Percentiles rank a stretch among this genome's conserved stretches.
These are phyloP conservation scores for Lordiphosa collinella DNA, from an alignment of 1,140 invertebrate genomes.

Conservation along the genomic window DNA sequence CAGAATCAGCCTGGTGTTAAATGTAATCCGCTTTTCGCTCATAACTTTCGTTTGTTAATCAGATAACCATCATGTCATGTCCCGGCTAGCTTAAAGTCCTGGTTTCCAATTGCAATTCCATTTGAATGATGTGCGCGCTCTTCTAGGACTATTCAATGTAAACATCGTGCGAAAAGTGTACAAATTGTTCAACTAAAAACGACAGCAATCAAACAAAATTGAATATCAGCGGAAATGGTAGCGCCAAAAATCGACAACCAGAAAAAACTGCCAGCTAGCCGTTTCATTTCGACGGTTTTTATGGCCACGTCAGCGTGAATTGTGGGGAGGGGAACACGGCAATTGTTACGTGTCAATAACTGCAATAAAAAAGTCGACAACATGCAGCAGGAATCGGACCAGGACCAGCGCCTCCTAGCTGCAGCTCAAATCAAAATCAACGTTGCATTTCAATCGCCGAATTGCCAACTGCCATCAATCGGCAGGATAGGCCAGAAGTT, in stretches of 20 bases:
- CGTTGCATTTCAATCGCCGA: slow-evolving; percentile 75
- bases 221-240: slow-evolving; percentile 69
- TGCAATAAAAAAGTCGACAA: slow-evolving; percentile 58
- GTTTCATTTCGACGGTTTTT: too few species aligned
- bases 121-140: slow-evolving; percentile 38
- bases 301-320: slow-evolving; percentile 39
- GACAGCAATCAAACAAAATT: slow-evolving; percentile 75
- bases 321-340: slow-evolving; percentile 33
- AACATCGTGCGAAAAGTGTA: slow-evolving; percentile 63
- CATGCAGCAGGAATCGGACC: slow-evolving; percentile 25
- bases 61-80: too few species aligned
- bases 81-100: too few species aligned
- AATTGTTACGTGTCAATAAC: slow-evolving; percentile 77
- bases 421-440: slow-evolving; percentile 67
- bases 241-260: slow-evolving; percentile 42
- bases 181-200: slow-evolving; percentile 72
- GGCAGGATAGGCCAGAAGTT: slow-evolving; percentile 13
- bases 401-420: slow-evolving; percentile 17
- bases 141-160: slow-evolving; percentile 53
- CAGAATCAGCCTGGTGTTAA: slow-evolving; percentile 33
- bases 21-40: slow-evolving; percentile 58
- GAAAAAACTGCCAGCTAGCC: slow-evolving; percentile 1
- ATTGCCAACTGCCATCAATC: slow-evolving; percentile 53
- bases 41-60: slow-evolving; percentile 17
- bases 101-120: slow-evolving; percentile 16